Base-by-base conservation (phyloP, 53 echinoderm and acorn worm species). In the Actinopyga echinites region DNA sequence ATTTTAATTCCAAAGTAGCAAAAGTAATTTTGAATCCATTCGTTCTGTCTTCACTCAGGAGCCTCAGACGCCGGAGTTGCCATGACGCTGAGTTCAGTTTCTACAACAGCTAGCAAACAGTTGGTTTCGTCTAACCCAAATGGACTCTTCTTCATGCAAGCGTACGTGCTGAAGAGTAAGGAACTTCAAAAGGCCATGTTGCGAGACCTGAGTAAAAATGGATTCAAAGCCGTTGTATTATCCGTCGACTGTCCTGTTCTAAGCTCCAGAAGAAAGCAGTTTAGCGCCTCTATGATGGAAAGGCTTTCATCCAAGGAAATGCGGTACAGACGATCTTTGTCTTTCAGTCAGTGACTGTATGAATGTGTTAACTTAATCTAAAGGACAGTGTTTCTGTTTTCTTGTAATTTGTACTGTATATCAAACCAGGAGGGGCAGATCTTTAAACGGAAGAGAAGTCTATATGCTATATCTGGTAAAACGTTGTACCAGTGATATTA, bases 111-210 rank as follows among this genome's bases (percentile, higher is more conserved):
- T 25, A 23, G 8, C 24, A 42, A 35, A n/a, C 12, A 71, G 6
- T 40, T 71, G 37, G n/a, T 21, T 0, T 71, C 71, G 40, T 71
- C 71, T 8, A 40, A 42, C 9, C 71, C 71, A 38, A 44, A 71
- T 23, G 71, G 71, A 1, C 71, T 71, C 71, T 71, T 71, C 42
- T 71, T 71, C 44, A 71, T 71, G 71, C 71, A 71, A 44, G 24
- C 42, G 38, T 71, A 71, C 25, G 23, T 21, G 13, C n/a, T 71
- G 43, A 21, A 34, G 28, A 44, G 44, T 23, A 44, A 23, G 11
- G 44, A 20, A 6, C 43, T 71, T 19, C 71, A 71, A 42, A 44
- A 71, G 24, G 13, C 44, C 12, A 71, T 71, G 71, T 44, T 71
- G 10, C n/a, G 43, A 42, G 71, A 71, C 40, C 13, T 44, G n/a